Conservation (phyloP, 1,140 invertebrate species). For the Propsilocerus akamusi region DNA sequence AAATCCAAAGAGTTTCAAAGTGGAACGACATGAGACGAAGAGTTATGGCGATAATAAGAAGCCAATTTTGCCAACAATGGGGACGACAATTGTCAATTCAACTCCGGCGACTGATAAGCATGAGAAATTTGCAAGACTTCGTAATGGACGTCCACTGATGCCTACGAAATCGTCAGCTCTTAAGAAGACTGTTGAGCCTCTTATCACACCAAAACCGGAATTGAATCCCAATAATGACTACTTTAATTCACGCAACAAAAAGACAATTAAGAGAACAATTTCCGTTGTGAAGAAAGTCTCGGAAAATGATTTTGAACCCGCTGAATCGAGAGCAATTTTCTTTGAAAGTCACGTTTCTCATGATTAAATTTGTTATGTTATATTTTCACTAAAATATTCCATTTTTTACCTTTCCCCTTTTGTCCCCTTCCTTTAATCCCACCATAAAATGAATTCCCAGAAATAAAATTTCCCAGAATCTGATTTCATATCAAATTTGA, state of each 20-base stretch:
- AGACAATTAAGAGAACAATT: neutral
- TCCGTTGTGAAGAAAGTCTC: neutral
- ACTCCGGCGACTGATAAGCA: neutral
- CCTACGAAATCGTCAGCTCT: neutral
- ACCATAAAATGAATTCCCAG: no score
- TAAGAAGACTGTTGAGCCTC: neutral
- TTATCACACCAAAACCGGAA: neutral
- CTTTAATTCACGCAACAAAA: neutral
- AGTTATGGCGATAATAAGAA: neutral
- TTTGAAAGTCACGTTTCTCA: neutral
- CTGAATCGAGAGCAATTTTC: neutral
- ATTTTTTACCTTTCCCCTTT: no score
- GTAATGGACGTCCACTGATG: neutral
- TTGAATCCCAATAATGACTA: neutral
- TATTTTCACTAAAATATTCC: neutral
- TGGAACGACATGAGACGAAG: neutral
- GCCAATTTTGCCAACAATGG: neutral
- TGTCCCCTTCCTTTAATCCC: no score
- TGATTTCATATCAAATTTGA: no score
- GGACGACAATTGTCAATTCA: neutral
- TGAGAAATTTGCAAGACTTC: neutral
- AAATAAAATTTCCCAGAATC: no score
- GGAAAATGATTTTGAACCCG: neutral
- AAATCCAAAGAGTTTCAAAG: constrained; percentile 1
- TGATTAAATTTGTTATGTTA: neutral